Base-by-base conservation (phyloP, 2,113 vertebrate species). In the Otis tarda region DNA sequence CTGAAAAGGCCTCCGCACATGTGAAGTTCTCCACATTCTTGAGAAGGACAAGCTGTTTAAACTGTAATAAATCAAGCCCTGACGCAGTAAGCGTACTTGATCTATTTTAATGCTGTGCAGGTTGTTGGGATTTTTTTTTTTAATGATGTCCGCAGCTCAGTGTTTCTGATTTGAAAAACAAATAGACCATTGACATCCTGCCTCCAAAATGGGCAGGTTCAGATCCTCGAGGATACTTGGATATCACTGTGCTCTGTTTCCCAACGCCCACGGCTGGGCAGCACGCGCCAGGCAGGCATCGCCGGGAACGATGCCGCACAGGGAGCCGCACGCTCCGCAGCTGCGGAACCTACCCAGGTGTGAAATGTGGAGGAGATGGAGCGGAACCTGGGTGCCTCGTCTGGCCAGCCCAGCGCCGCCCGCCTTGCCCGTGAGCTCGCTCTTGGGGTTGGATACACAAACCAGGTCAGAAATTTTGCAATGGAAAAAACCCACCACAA, bases 41-140 rank as follows among this genome's bases (percentile, higher is more conserved):
- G 85, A 81, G 92, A 85, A 89, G 79, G 67, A 86, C 88, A 95
- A 94, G 56, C 93, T 85, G 87, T 91, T 95, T 89, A 76, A 81
- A 76, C 13, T 63, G 90, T 4, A 90, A 21, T 90, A 96, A 96
- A 94, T 92, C 90, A 95, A 74, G 55, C 59, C 60, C 7, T 30
- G 87, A 77, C 60, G 4, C 91, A 22, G 78, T 76, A 64, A 95
- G 84, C 27, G 15, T 33, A 55, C 75, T 87, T 83, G 90, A 94
- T 87, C 91, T 91, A 28, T 93, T 96, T 95, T 92, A 96, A 85
- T 88, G 83, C 95, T 94, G 79, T 92, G 80, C 90, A 96, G 90
- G 94, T 96, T 95, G 93, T 69, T 87, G 89, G 83, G 91, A 53
- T 60, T 45, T n/a, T 13, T n/a, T n/a, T 47, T 80, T 93, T 94